Percentiles rank a stretch among this genome's conserved stretches.
phyloP scores from a whole-genome alignment of 1,140 invertebrate species.

The Wiebesia pumilae region DNA sequence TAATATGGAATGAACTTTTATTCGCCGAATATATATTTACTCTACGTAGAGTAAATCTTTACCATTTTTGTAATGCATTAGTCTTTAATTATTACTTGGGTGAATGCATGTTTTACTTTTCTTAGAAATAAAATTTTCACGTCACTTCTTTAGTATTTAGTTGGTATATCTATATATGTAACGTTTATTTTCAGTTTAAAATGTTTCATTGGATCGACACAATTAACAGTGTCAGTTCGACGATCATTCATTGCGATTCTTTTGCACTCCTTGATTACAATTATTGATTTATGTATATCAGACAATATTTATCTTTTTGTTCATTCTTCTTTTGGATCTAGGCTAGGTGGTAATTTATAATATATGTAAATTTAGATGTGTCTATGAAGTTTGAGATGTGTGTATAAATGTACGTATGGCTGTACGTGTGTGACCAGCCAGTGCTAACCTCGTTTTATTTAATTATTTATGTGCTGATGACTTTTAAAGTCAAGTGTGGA shows the following conservation, averaged over 20 bases:
- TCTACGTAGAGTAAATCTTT: not conserved
- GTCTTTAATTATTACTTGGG: not conserved
- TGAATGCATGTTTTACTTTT: not conserved
- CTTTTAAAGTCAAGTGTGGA: not conserved
- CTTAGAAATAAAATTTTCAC: not conserved
- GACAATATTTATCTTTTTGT: conserved; percentile 57
- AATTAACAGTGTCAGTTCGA: conserved; percentile 68
- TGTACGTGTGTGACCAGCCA: conserved; percentile 70
- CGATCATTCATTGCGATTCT: conserved; percentile 62
- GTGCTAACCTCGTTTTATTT: conserved; percentile 65
- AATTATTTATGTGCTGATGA: not conserved
- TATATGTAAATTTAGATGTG: conserved; percentile 46
- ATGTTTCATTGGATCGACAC: conserved; percentile 72
- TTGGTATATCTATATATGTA: conserved; percentile 40
- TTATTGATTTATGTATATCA: conserved; percentile 53
- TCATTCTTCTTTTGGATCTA: conserved; percentile 65
- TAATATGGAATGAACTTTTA: not conserved
- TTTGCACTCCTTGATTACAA: conserved; percentile 38
- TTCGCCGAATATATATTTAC: not conserved
- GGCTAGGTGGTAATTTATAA: conserved; percentile 69
- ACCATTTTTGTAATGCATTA: not conserved
- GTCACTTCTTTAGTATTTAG: conserved; percentile 15
- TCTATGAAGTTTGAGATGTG: not conserved
- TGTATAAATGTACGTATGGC: not conserved
- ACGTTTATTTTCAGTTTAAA: conserved; percentile 65